Evolutionary conservation across 2,113 vertebrate genomes (phyloP).

Genomic region (Hepsetus odoe): DNA sequence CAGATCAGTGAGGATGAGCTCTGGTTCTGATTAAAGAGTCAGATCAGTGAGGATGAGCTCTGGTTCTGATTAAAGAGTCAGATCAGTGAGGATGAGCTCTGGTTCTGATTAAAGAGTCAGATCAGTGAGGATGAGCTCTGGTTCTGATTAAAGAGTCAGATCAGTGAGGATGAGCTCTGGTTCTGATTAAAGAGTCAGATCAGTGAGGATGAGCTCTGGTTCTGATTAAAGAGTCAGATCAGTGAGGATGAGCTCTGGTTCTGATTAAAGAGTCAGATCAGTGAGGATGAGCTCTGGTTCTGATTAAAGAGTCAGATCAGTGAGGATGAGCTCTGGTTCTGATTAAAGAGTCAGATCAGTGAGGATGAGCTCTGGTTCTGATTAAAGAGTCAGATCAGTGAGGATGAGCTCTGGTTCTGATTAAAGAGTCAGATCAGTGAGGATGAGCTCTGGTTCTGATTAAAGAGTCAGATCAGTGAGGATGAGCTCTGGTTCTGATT

Average conservation of each 20-base stretch:
- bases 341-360: slow-evolving; percentile 61
- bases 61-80: no score
- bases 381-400: no score
- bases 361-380: slow-evolving; percentile 55
- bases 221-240: no score
- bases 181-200: slow-evolving; percentile 66
- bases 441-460: no score
- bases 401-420: slow-evolving; percentile 68
- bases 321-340: slow-evolving; percentile 66
- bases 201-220: slow-evolving; percentile 53
- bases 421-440: slow-evolving; percentile 59
- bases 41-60: slow-evolving; percentile 52
- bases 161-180: slow-evolving; percentile 61
- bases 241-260: slow-evolving; percentile 65
- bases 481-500: slow-evolving; percentile 68
- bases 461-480: slow-evolving; percentile 65
- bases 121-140: slow-evolving; percentile 52
- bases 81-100: slow-evolving; percentile 60
- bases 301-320: no score
- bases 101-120: slow-evolving; percentile 67
- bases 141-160: no score
- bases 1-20: slow-evolving; percentile 63
- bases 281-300: slow-evolving; percentile 54
- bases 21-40: slow-evolving; percentile 67
- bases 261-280: slow-evolving; percentile 63